Conservation (phyloP, 2,797 vertebrate genomes). For the Iguana delicatissima region DNA sequence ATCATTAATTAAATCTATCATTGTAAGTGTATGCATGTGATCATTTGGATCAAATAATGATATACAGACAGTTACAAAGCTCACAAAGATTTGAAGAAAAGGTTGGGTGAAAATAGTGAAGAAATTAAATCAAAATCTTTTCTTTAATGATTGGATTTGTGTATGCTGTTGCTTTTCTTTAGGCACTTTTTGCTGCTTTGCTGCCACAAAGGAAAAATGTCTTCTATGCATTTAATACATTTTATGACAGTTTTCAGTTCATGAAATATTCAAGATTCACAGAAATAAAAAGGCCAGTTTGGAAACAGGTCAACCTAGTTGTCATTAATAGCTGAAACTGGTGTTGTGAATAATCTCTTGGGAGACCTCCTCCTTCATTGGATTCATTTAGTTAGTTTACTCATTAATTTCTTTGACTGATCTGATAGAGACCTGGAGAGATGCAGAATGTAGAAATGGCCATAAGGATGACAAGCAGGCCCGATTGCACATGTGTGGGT, state of each 20-base stretch:
- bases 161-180: constrained; percentile 59
- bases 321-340: constrained; percentile 49
- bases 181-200: constrained; percentile 60
- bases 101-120: not conserved
- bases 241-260: constrained; percentile 56
- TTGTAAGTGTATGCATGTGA: not conserved
- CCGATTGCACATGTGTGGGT: not conserved
- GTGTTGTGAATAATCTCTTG: constrained; percentile 63
- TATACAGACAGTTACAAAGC: not conserved
- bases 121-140: constrained; percentile 38
- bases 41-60: not conserved
- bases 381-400: constrained; percentile 25
- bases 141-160: constrained; percentile 49
- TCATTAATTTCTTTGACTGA: constrained; percentile 64
- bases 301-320: constrained; percentile 54
- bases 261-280: constrained; percentile 61
- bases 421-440: not conserved
- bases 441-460: not conserved
- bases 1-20: not conserved
- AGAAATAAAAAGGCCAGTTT: constrained; percentile 53
- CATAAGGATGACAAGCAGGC: not conserved
- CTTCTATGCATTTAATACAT: constrained; percentile 59
- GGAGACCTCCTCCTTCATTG: constrained; percentile 42
- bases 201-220: constrained; percentile 43
- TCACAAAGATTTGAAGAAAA: not conserved